Percentiles rank a stretch among this genome's conserved stretches.
Evolutionary conservation across 2,797 vertebrate genomes (phyloP).

Genomic region (Coregonus sp.): DNA sequence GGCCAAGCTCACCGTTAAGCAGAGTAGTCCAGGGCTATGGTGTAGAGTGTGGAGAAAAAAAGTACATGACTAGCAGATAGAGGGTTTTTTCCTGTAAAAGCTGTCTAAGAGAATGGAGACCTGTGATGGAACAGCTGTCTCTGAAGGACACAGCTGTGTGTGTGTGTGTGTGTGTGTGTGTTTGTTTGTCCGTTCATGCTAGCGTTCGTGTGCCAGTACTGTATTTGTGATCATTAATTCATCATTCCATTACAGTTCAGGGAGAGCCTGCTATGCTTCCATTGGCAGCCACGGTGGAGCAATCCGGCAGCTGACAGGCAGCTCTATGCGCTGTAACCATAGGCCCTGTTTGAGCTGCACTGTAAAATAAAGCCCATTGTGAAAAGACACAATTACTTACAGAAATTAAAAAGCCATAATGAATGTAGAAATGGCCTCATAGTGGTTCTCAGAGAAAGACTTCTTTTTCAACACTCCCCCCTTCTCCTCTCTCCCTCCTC

Average conservation of each 20-base stretch:
- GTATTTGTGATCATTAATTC: slow-evolving; percentile 17
- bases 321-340: background rate
- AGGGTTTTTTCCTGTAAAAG: slow-evolving; percentile 10
- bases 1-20: too few species aligned
- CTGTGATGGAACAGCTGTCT: background rate
- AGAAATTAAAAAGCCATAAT: slow-evolving; percentile 8
- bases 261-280: background rate
- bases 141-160: background rate
- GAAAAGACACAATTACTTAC: slow-evolving; percentile 8
- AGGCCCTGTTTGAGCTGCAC: background rate
- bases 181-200: too few species aligned
- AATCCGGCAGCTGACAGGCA: background rate
- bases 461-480: background rate
- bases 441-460: background rate
- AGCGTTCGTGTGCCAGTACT: too few species aligned
- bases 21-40: background rate
- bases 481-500: background rate
- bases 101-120: background rate
- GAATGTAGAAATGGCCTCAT: background rate
- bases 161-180: too few species aligned
- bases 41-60: background rate
- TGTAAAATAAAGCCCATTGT: slow-evolving; percentile 6
- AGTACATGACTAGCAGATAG: slow-evolving; percentile 17
- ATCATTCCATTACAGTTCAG: slow-evolving; percentile 27
- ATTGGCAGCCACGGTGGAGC: background rate